These are phyloP conservation scores for Erpetoichthys calabaricus DNA, from an alignment of 2,797 vertebrate genomes.

Conservation along the genomic window DNA sequence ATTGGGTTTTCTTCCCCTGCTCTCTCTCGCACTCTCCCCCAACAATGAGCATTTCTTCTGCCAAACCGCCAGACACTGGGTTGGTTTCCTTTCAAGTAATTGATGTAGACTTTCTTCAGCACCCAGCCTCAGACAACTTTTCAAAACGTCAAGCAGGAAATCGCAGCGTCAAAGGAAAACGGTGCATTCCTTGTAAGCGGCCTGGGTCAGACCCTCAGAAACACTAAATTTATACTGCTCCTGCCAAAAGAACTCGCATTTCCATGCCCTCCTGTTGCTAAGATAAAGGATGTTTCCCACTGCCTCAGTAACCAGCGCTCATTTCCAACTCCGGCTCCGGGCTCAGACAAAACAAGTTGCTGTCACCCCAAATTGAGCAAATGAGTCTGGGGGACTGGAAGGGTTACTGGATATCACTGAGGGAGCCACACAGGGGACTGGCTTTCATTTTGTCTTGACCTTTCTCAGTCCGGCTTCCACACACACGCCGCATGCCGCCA, in stretches of 20 bases:
- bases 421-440: constrained; percentile 57
- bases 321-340: constrained; percentile 41
- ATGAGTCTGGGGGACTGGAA: constrained; percentile 49
- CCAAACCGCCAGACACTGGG: constrained; percentile 40
- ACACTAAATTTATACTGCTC: constrained; percentile 47
- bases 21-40: constrained; percentile 24
- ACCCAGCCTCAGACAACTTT: constrained; percentile 46
- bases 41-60: constrained; percentile 50
- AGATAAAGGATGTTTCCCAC: constrained; percentile 57
- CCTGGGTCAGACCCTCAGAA: constrained; percentile 45
- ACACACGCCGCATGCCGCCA: constrained; percentile 40
- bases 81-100: constrained; percentile 58
- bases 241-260: constrained; percentile 53
- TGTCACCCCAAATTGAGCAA: constrained; percentile 60
- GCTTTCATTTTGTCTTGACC: constrained; percentile 67
- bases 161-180: constrained; percentile 54
- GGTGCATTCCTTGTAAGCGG: constrained; percentile 47
- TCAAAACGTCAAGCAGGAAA: constrained; percentile 58
- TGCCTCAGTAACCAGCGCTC: constrained; percentile 40
- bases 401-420: constrained; percentile 74
- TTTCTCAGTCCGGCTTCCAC: constrained; percentile 46
- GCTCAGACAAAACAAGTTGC: constrained; percentile 52
- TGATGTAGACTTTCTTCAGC: constrained; percentile 53
- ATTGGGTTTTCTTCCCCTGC: constrained; percentile 16
- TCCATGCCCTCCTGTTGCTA: constrained; percentile 55